phyloP scores from a whole-genome alignment of 2,888 invertebrate species.

The Eristalis arbustorum region DNA sequence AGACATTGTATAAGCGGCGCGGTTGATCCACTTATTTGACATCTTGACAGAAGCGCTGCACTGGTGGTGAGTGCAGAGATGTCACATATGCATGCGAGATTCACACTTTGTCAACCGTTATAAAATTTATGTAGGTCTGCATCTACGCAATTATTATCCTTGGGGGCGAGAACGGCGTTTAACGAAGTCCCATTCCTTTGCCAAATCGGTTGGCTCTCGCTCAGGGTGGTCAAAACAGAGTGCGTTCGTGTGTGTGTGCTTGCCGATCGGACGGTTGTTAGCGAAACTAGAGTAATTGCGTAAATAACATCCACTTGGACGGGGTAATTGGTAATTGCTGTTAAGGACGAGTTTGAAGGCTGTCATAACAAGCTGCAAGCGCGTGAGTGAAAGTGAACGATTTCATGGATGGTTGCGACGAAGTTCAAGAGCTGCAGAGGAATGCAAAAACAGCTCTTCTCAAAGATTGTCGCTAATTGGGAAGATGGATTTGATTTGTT shows the following conservation, averaged over 20 bases:
- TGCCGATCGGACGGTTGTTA: background rate
- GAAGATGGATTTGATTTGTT: too few relatives aligned
- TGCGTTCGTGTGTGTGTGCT: constrained; percentile 3
- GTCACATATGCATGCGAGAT: constrained; percentile 43
- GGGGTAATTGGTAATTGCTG: constrained; percentile 9
- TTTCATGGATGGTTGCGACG: background rate
- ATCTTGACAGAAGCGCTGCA: constrained; percentile 63
- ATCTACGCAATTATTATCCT: constrained; percentile 79
- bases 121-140: constrained; percentile 79
- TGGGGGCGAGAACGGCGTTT: constrained; percentile 70
- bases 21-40: constrained; percentile 67
- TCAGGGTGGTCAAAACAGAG: constrained; percentile 24
- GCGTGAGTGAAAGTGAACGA: background rate
- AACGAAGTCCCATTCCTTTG: constrained; percentile 52
- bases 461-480: too few relatives aligned
- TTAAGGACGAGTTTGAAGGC: constrained; percentile 10
- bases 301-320: constrained; percentile 1
- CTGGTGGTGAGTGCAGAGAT: constrained; percentile 48
- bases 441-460: too few relatives aligned
- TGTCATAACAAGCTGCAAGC: background rate
- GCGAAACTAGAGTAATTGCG: constrained; percentile 30
- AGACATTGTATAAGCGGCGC: constrained; percentile 10
- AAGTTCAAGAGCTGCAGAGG: background rate
- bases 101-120: constrained; percentile 71
- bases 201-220: constrained; percentile 44